Percentiles rank a stretch among this genome's conserved stretches.
phyloP scores from a whole-genome alignment of 1,140 invertebrate genomes.

The Pteromalus puparum region DNA sequence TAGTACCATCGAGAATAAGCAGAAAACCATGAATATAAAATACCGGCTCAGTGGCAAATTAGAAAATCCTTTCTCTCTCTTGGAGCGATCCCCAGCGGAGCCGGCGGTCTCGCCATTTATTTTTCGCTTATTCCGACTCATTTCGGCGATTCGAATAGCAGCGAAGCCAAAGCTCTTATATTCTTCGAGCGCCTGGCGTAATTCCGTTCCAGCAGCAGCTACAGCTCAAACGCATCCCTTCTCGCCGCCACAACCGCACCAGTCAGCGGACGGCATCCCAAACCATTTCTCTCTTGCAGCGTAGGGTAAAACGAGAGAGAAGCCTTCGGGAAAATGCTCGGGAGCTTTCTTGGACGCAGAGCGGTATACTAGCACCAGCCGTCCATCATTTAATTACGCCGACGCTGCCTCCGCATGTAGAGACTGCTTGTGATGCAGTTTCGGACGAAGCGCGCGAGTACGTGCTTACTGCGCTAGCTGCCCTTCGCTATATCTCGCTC shows the following conservation, averaged over 20 bases:
- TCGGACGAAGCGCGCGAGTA: neutral
- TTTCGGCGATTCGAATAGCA: too few species aligned
- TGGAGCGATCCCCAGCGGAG: too few species aligned
- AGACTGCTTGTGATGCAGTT: constrained; percentile 30
- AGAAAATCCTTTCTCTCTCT: neutral
- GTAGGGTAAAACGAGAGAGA: constrained; percentile 8
- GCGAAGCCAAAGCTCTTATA: neutral
- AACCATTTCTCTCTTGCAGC: constrained; percentile 5
- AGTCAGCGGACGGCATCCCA: neutral
- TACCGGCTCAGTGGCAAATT: neutral
- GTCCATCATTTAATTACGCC: constrained; percentile 47
- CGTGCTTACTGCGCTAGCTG: constrained; percentile 20
- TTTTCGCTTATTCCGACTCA: neutral
- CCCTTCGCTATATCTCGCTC: neutral
- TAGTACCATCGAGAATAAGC: too few species aligned
- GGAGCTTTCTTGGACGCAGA: neutral
- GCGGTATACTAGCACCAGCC: too few species aligned
- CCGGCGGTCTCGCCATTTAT: neutral
- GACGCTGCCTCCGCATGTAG: neutral
- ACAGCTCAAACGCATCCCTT: neutral
- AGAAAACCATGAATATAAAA: too few species aligned
- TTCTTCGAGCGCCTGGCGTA: neutral
- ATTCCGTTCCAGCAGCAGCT: neutral
- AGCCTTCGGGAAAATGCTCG: constrained; percentile 31
- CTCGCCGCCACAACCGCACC: neutral